phyloP scores from a whole-genome alignment of 2,113 vertebrate species.

The Capra hircus region DNA sequence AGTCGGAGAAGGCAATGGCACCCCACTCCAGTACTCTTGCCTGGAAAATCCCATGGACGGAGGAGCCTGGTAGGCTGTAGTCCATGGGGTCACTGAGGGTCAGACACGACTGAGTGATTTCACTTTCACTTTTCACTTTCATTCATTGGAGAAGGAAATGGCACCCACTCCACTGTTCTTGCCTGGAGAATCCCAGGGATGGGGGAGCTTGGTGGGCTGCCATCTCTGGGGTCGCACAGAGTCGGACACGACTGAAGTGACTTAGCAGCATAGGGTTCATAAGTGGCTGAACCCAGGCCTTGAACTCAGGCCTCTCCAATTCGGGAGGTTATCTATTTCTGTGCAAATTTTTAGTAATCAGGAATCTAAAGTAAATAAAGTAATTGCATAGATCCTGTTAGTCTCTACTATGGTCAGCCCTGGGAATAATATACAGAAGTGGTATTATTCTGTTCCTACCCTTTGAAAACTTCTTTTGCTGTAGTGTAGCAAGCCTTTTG shows the following conservation, averaged over 20 bases:
- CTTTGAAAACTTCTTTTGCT: conserved; percentile 5
- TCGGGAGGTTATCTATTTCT: neutral
- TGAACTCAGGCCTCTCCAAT: conserved; percentile 20
- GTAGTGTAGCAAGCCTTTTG: neutral
- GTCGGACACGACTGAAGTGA: too few relatives aligned
- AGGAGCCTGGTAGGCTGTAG: too few relatives aligned
- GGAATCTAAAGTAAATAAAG: neutral
- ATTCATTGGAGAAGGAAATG: too few relatives aligned
- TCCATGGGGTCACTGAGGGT: too few relatives aligned
- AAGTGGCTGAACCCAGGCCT: neutral
- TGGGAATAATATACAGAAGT: neutral
- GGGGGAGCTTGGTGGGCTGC: too few relatives aligned
- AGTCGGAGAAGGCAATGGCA: neutral
- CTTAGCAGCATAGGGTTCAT: neutral
- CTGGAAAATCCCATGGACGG: too few relatives aligned
- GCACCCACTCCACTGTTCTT: too few relatives aligned
- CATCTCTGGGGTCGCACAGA: too few relatives aligned
- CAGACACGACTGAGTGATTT: too few relatives aligned
- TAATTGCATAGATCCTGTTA: neutral
- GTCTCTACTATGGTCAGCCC: neutral
- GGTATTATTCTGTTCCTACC: neutral
- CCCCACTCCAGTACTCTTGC: too few relatives aligned
- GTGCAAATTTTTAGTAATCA: neutral
- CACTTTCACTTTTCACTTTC: too few relatives aligned
- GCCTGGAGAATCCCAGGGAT: too few relatives aligned